Percentiles rank a stretch among this genome's conserved stretches.
Conservation (phyloP, 2,797 vertebrate species). For the Loris lydekkerianus region DNA sequence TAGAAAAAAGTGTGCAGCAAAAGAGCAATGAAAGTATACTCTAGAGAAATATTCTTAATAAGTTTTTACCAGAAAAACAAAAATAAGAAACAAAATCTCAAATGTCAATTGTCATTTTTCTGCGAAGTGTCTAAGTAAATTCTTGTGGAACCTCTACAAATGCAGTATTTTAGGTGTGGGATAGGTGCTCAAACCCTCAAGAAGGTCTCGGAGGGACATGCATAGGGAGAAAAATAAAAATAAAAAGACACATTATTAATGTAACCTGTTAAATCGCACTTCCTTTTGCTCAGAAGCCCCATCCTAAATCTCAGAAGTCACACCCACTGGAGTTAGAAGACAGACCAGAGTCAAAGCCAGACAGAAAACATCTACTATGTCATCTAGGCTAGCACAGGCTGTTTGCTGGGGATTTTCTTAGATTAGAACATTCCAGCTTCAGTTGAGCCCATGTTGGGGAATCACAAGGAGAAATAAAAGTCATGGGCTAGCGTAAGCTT, state of each 20-base stretch:
- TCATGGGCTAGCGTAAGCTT: not conserved
- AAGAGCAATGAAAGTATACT: not conserved
- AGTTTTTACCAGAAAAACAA: not conserved
- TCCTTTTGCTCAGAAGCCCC: not conserved
- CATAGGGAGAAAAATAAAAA: not conserved
- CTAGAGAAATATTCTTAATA: not conserved
- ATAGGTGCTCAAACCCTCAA: fast-evolving
- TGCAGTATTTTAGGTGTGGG: not conserved
- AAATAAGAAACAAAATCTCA: not conserved
- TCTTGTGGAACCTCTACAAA: not conserved
- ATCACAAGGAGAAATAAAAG: not conserved
- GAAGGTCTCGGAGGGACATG: not conserved
- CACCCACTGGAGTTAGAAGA: not conserved
- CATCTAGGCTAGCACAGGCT: no score
- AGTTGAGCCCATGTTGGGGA: not conserved
- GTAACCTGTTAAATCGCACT: not conserved
- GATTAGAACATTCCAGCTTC: not conserved
- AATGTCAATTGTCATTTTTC: not conserved
- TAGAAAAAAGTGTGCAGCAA: not conserved
- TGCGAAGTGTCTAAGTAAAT: not conserved
- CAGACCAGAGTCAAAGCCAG: not conserved
- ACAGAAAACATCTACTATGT: not conserved
- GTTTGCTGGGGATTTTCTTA: not conserved
- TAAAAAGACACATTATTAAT: not conserved
- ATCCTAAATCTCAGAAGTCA: not conserved